Percentiles rank a stretch among this genome's conserved stretches.
Evolutionary conservation across 2,888 invertebrate species (phyloP).

Genomic region (Molorchus minor): DNA sequence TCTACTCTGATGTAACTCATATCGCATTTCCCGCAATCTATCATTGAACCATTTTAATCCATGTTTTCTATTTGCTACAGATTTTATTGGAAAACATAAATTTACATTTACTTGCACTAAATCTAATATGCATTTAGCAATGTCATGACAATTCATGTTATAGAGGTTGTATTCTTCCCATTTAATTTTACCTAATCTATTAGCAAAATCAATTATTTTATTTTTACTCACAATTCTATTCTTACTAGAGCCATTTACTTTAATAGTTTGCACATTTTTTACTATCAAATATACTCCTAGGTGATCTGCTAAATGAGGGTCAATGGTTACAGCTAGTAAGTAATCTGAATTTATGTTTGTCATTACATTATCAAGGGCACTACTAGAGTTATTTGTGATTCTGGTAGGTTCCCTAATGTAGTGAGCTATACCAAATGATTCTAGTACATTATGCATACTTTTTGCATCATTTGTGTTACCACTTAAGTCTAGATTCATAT

Average conservation of each 20-base stretch:
- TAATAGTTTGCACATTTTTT: too few relatives aligned
- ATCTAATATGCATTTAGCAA: background rate
- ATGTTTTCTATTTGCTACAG: background rate
- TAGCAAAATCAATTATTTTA: background rate
- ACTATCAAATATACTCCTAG: background rate
- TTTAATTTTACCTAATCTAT: background rate
- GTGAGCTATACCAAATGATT: background rate
- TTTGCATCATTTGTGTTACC: background rate
- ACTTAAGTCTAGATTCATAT: background rate
- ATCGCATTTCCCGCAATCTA: background rate
- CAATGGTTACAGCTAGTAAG: background rate
- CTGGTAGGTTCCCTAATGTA: background rate
- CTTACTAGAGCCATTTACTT: too few relatives aligned
- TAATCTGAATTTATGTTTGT: background rate
- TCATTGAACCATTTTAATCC: background rate
- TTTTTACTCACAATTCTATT: too few relatives aligned
- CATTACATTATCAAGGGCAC: background rate
- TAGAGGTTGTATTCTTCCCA: background rate
- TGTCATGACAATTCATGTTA: background rate
- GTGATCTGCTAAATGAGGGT: background rate
- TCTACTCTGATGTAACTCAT: background rate
- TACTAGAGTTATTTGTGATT: background rate
- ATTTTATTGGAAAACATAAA: background rate
- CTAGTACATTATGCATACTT: background rate
- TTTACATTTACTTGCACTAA: too few relatives aligned